These are phyloP conservation scores for Teleiodes luculella DNA, from an alignment of 2,888 invertebrate genomes.

Conservation along the genomic window DNA sequence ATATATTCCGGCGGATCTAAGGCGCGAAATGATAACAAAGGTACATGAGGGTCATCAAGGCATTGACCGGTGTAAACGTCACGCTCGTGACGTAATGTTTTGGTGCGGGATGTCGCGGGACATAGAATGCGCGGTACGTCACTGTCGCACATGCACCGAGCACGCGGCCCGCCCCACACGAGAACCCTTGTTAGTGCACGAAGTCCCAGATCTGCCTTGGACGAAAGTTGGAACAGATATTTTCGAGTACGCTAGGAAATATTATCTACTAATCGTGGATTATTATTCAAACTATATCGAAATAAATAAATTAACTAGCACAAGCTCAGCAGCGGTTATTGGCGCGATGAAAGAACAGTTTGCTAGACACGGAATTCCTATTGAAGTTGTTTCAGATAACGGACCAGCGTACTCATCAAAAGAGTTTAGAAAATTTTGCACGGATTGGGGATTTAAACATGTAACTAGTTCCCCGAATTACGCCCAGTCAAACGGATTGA, in stretches of 20 bases:
- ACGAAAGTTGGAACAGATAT: neutral
- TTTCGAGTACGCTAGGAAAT: neutral
- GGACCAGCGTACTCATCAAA: conserved; percentile 19
- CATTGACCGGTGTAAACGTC: conserved; percentile 18
- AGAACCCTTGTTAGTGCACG: neutral
- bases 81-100: conserved; percentile 20
- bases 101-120: conserved; percentile 18
- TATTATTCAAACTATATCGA: conserved; percentile 8
- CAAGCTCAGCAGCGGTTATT: neutral
- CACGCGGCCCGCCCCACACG: neutral
- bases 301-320: neutral
- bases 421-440: conserved; percentile 20
- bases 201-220: neutral
- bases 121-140: conserved; percentile 12
- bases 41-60: conserved; percentile 17
- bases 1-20: neutral
- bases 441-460: conserved; percentile 20
- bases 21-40: conserved; percentile 9
- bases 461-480: conserved; percentile 19
- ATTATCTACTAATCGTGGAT: neutral
- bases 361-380: conserved; percentile 22
- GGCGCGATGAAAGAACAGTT: conserved; percentile 21
- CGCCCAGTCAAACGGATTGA: conserved; percentile 21
- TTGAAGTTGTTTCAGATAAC: conserved; percentile 20
- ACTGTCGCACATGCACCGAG: neutral